Conservation (phyloP, 2,888 invertebrate species). For the Dysmachus trigonus region DNA sequence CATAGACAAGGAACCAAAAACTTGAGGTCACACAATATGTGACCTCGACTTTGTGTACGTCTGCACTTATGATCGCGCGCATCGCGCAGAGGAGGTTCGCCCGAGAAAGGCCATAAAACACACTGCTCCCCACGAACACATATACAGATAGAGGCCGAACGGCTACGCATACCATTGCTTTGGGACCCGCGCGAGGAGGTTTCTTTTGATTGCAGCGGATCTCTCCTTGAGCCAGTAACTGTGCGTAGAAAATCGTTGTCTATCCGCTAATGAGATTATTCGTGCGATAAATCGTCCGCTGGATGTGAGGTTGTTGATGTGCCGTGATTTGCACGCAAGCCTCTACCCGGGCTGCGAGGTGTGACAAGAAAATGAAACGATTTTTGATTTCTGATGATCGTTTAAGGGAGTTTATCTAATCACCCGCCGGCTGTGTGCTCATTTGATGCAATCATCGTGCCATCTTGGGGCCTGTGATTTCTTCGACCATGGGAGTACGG, state of each 20-base stretch:
- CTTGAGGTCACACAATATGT: constrained; percentile 41
- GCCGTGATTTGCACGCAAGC: constrained; percentile 21
- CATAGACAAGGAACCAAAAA: constrained; percentile 37
- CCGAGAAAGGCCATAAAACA: constrained; percentile 26
- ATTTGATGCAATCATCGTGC: constrained; percentile 25
- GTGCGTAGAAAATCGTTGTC: constrained; percentile 36
- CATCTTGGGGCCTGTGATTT: background rate
- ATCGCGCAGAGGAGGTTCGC: constrained; percentile 6
- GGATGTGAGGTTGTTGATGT: constrained; percentile 6
- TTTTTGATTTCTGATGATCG: constrained; percentile 35
- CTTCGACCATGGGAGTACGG: background rate
- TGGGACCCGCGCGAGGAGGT: constrained; percentile 20
- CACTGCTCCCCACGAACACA: background rate
- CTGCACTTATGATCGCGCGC: constrained; percentile 43
- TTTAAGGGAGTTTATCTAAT: constrained; percentile 38
- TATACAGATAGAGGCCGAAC: background rate
- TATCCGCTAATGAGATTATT: constrained; percentile 30
- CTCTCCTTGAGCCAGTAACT: constrained; percentile 31
- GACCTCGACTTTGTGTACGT: constrained; percentile 43
- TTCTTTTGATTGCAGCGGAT: constrained; percentile 7
- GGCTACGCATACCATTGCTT: background rate
- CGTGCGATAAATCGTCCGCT: constrained; percentile 29
- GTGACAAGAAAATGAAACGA: constrained; percentile 37
- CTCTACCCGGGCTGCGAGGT: background rate
- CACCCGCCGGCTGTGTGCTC: constrained; percentile 16